Evolutionary conservation across 2,113 vertebrate genomes (phyloP).

Genomic region (Spilogale gracilis): DNA sequence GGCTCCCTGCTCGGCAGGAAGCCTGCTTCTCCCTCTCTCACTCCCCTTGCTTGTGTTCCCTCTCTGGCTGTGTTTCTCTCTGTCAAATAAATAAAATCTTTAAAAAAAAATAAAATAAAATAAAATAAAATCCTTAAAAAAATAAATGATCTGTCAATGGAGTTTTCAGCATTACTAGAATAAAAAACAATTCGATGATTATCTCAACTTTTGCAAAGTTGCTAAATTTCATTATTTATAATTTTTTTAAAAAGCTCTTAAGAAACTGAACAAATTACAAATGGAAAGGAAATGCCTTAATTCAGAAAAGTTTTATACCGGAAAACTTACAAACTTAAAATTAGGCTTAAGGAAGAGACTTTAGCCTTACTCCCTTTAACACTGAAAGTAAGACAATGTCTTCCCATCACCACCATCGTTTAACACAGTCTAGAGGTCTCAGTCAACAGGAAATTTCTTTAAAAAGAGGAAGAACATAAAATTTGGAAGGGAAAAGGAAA

Average conservation of each 20-base stretch:
- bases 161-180: neutral
- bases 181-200: neutral
- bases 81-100: neutral
- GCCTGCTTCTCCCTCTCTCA: too few relatives aligned
- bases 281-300: neutral
- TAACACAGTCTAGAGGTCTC: neutral
- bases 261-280: neutral
- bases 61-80: too few relatives aligned
- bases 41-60: too few relatives aligned
- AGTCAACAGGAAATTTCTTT: neutral
- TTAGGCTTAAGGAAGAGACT: neutral
- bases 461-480: neutral
- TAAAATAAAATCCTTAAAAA: too few relatives aligned
- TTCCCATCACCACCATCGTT: too few relatives aligned
- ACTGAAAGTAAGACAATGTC: neutral
- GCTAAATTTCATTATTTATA: neutral
- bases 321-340: neutral
- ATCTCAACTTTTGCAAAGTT: neutral
- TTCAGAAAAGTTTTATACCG: neutral
- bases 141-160: neutral
- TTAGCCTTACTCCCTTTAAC: neutral
- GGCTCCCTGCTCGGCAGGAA: too few relatives aligned
- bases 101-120: neutral
- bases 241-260: neutral
- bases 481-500: neutral